Evolutionary conservation across 2,113 vertebrate genomes (phyloP), one percentile per base, ranked within the genome.

Genomic region (Coptodon rendalli): DNA sequence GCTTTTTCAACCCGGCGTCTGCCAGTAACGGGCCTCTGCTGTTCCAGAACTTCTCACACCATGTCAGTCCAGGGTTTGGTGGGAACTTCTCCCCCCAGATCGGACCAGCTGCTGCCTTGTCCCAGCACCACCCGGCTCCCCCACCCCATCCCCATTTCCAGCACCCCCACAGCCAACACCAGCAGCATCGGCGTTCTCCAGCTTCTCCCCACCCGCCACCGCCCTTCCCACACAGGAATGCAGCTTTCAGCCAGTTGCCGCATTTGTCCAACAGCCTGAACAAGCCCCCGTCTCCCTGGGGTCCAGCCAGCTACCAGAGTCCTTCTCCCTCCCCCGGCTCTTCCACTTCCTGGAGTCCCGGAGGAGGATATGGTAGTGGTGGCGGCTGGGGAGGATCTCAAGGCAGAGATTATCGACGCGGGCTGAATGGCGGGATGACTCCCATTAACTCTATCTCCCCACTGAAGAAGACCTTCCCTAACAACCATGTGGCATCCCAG

Each of bases 31-130:
- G 98, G 94, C 97, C 98, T 91, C 96, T 99, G 96, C 97, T 99
- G 91, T 99, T 99, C 95, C 99, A 99, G 95, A 99, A 99, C 97
- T 99, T 99, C 92, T 98, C 99, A 43, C 99, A 99, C 91, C 98
- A 99, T 2, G 98, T 99, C 93, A 98, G 98, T 93, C 98, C 99
- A 56, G 98, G 98, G 82, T 99, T 99, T 57, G 98, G 99, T 22
- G 98, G 98, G 90, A 99, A 98, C 96, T 99, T 99, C 96, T 99
- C 99, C 40, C 98, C 98, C 50, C 99, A 99, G 94, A 98, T 99
- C 3, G 98, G 98, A 95, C 98, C 98, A 81, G 94, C 94, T 4
- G 89, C 94, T 1, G 92, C 94, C 84, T 97, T 99, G 87, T 99
- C 99, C 36, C 99, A 99, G 96, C 99, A 99, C 96, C 99, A 99